Evolutionary conservation across 2,888 invertebrate species (phyloP).

Genomic region (Tachina fera): DNA sequence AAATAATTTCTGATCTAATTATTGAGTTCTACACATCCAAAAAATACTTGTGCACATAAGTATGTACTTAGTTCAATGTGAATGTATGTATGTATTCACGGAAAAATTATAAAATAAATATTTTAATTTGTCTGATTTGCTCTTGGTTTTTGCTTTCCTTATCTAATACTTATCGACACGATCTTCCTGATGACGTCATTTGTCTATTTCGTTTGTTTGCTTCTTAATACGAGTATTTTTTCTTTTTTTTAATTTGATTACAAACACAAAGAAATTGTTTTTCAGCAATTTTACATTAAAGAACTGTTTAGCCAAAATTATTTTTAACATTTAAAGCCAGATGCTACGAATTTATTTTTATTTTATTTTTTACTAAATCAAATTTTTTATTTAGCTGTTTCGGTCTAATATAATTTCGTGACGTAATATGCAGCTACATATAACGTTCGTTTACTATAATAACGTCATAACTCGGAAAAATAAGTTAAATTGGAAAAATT

Average conservation of each 20-base stretch:
- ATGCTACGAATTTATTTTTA: constrained; percentile 9
- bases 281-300: constrained; percentile 18
- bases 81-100: background rate
- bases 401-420: constrained; percentile 35
- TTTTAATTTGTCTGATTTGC: constrained; percentile 27
- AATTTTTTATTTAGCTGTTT: background rate
- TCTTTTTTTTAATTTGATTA: background rate
- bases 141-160: constrained; percentile 28
- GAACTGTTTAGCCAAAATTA: background rate
- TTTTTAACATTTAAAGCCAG: constrained; percentile 22
- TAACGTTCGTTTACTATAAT: too few relatives aligned
- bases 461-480: too few relatives aligned
- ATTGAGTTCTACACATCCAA: background rate
- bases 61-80: background rate
- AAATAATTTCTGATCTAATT: too few relatives aligned
- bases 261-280: constrained; percentile 8
- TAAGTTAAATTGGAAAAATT: too few relatives aligned
- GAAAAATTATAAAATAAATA: constrained; percentile 49
- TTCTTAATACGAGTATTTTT: background rate
- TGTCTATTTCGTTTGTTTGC: constrained; percentile 28
- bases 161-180: constrained; percentile 29
- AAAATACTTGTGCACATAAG: background rate
- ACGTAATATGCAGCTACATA: constrained; percentile 14
- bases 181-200: constrained; percentile 63
- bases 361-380: background rate